Conservation (phyloP, 2,113 vertebrate genomes). For the Dolichotis patagonum region DNA sequence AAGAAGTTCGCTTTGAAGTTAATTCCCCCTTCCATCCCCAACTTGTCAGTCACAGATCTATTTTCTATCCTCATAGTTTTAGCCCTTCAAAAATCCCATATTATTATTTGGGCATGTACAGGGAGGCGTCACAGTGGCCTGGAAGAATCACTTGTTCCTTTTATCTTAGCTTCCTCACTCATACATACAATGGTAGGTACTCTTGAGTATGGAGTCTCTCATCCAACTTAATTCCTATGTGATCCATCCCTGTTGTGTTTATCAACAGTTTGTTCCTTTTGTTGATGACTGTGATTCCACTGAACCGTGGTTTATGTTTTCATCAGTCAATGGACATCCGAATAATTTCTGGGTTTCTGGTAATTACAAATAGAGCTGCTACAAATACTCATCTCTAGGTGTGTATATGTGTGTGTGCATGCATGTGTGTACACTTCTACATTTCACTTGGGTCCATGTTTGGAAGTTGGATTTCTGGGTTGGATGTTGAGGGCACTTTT, state of each 20-base stretch:
- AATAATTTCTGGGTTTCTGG: background rate
- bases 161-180: background rate
- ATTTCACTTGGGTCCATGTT: background rate
- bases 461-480: background rate
- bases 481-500: background rate
- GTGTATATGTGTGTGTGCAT: background rate
- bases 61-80: background rate
- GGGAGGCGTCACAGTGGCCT: background rate
- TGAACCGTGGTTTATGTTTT: background rate
- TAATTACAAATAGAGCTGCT: background rate
- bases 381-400: background rate
- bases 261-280: background rate
- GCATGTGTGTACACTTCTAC: background rate
- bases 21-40: background rate
- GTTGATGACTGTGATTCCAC: background rate
- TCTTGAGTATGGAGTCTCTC: background rate
- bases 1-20: background rate
- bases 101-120: background rate
- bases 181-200: background rate
- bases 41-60: background rate
- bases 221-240: background rate
- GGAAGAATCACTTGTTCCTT: background rate
- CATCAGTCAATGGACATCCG: background rate
- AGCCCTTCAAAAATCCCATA: slow-evolving; percentile 3
- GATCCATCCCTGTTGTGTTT: background rate